Evolutionary conservation across 2,888 invertebrate species (phyloP).

Genomic region (Heteromurus nitidus): DNA sequence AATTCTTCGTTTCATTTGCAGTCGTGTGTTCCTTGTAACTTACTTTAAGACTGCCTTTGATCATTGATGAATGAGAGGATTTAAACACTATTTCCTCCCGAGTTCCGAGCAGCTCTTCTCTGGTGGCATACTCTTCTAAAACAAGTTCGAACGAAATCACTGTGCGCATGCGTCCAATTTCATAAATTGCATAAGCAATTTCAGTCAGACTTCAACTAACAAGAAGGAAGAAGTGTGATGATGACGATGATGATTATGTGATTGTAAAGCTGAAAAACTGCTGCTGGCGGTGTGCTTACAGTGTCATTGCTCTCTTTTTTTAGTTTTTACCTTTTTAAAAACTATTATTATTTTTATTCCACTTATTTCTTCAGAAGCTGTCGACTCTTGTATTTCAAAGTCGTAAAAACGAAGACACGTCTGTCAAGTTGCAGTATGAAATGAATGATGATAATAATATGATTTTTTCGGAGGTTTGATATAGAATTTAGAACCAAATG

Average conservation of each 20-base stretch:
- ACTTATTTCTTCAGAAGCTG: constrained; percentile 5
- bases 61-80: too few relatives aligned
- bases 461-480: background rate
- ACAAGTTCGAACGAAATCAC: background rate
- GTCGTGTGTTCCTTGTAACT: too few relatives aligned
- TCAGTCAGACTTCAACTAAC: background rate
- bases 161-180: too few relatives aligned
- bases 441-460: constrained; percentile 19
- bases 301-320: constrained; percentile 45
- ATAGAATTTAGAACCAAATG: constrained; percentile 1
- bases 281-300: background rate
- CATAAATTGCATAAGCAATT: constrained; percentile 8
- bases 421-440: constrained; percentile 2
- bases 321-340: constrained; percentile 10
- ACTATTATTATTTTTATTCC: background rate
- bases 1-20: too few relatives aligned
- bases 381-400: background rate
- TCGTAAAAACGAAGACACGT: too few relatives aligned
- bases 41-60: too few relatives aligned
- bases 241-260: constrained; percentile 8
- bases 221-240: background rate
- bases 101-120: too few relatives aligned
- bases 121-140: background rate
- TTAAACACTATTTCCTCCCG: background rate
- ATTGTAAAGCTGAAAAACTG: too few relatives aligned